These are phyloP conservation scores for Parasteatoda tepidariorum DNA, from an alignment of 1,140 invertebrate genomes.

Conservation along the genomic window DNA sequence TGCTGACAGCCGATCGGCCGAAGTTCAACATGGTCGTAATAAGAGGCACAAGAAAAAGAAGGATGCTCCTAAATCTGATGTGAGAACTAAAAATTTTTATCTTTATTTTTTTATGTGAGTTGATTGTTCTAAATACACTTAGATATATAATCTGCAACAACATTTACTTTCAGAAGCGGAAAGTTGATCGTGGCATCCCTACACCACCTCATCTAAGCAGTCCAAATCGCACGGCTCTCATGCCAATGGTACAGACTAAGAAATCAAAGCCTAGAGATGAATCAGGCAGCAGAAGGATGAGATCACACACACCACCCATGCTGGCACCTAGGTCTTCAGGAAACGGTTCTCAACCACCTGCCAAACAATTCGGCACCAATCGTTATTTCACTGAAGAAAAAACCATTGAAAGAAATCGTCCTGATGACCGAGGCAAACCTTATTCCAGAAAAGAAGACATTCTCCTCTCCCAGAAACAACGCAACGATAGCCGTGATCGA, in stretches of 20 bases:
- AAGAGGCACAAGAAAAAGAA: slow-evolving; percentile 55
- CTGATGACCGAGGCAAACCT: not conserved
- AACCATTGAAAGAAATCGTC: not conserved
- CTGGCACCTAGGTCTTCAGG: not conserved
- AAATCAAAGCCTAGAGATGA: slow-evolving; percentile 34
- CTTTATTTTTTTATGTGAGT: not conserved
- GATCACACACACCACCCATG: not conserved
- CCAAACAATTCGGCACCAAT: slow-evolving; percentile 11
- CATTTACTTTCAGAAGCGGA: slow-evolving; percentile 28
- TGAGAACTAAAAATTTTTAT: not conserved
- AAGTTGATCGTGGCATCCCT: slow-evolving; percentile 1
- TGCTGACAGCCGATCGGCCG: slow-evolving; percentile 37
- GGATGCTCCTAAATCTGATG: slow-evolving; percentile 36
- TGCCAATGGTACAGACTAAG: slow-evolving; percentile 9
- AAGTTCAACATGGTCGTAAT: slow-evolving; percentile 2
- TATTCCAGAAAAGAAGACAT: slow-evolving; percentile 26
- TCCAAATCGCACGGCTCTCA: slow-evolving; percentile 42
- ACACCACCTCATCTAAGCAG: slow-evolving; percentile 47
- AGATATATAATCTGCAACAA: not conserved
- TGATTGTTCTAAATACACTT: too few species aligned
- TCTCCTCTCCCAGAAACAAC: not conserved
- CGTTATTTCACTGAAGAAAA: slow-evolving; percentile 33
- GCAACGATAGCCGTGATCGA: slow-evolving; percentile 28
- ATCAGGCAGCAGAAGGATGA: not conserved
- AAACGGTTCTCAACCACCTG: not conserved